Percentiles rank a stretch among this genome's conserved stretches.
Conservation (phyloP, 2,113 vertebrate species). For the Vidua macroura region DNA sequence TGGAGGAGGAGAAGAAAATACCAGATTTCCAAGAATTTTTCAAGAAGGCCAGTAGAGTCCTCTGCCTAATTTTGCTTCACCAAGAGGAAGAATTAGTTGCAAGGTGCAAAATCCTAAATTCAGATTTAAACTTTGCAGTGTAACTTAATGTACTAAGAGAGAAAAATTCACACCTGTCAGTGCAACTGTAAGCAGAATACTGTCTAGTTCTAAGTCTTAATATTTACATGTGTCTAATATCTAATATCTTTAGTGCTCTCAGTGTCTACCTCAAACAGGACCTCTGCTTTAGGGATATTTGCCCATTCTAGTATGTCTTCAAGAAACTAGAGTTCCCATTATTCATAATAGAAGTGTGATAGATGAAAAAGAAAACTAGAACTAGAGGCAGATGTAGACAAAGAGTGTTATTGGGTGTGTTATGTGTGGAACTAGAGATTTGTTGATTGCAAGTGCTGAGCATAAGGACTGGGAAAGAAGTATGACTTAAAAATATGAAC, state of each 20-base stretch:
- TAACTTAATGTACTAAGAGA: neutral
- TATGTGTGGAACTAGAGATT: neutral
- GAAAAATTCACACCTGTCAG: neutral
- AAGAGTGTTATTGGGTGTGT: neutral
- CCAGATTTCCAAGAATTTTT: neutral
- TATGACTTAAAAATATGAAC: neutral
- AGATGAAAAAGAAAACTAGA: neutral
- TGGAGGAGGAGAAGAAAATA: neutral
- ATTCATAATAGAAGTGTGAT: rapidly evolving
- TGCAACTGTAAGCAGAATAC: neutral
- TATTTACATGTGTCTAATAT: neutral
- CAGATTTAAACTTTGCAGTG: neutral
- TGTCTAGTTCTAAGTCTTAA: neutral
- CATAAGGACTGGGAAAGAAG: neutral
- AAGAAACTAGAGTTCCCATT: neutral
- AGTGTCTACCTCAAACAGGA: neutral
- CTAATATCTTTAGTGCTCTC: neutral
- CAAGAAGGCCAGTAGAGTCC: neutral
- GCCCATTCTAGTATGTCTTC: neutral
- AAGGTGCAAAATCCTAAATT: neutral
- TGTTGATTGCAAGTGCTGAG: neutral
- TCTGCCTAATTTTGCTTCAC: neutral
- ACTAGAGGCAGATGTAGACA: neutral
- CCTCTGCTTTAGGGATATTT: neutral
- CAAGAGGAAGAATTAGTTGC: neutral